phyloP scores from a whole-genome alignment of 2,888 invertebrate species.

The Caenorhabditis imperialis region DNA sequence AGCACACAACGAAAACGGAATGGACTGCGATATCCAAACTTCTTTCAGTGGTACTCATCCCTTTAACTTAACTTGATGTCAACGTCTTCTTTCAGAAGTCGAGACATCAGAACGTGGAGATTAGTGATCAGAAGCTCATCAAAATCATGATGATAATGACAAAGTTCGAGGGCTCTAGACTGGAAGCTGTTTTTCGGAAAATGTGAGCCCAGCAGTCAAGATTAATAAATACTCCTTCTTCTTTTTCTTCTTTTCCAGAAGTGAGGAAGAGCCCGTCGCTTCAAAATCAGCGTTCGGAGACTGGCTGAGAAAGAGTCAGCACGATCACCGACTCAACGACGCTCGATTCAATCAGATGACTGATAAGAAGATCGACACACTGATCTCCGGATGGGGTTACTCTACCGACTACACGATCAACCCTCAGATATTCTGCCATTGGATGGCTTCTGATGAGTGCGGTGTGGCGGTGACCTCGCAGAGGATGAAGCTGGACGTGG shows the following conservation, averaged over 20 bases:
- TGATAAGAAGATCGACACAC: constrained; percentile 38
- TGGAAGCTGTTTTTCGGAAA: constrained; percentile 46
- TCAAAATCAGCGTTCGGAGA: constrained; percentile 57
- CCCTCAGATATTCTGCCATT: constrained; percentile 94
- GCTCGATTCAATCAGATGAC: constrained; percentile 81
- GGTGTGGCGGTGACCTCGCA: constrained; percentile 92
- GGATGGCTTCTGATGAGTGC: constrained; percentile 98
- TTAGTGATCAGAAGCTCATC: constrained; percentile 45
- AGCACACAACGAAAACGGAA: constrained; percentile 37
- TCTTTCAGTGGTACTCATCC: constrained; percentile 19
- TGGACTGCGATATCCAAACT: constrained; percentile 37
- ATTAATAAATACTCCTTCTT: too few species aligned
- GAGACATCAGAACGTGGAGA: constrained; percentile 34
- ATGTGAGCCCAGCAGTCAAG: constrained; percentile 37
- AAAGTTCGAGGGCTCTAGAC: constrained; percentile 36
- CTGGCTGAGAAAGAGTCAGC: constrained; percentile 82
- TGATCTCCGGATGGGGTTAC: constrained; percentile 42
- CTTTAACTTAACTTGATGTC: background rate
- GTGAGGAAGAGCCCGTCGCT: constrained; percentile 46
- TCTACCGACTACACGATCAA: constrained; percentile 82
- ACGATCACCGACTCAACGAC: constrained; percentile 97
- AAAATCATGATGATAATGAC: constrained; percentile 49
- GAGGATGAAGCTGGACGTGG: constrained; percentile 81
- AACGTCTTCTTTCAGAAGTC: constrained; percentile 23
- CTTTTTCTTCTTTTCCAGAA: constrained; percentile 21